Evolutionary conservation across 2,888 invertebrate genomes (phyloP), one percentile per base, ranked within the genome.

Genomic region (Alsophila aescularia): DNA sequence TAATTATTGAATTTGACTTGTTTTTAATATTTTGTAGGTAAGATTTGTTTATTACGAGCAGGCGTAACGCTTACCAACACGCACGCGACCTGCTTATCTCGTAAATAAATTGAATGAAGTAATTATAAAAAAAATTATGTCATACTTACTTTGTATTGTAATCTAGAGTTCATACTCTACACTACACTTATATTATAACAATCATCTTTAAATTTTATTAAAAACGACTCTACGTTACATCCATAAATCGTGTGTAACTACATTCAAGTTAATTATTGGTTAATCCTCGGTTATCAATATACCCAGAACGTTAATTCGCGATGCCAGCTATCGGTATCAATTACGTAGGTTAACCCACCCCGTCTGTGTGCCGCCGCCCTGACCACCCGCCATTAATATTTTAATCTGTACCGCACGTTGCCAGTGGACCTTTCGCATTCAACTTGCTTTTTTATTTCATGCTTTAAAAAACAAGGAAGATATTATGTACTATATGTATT

Each of bases 341-440:
- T 75, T 75, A 75, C 70, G 64, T 62, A 58, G 45, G 52, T 54
- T 60, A 56, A 53, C 58, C 58, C 49, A 55, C 61, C 71, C 62
- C 66, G 58, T 13, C 66, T 62, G 66, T 62, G 70, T 69, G 67
- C 69, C 66, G 65, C 70, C 72, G 69, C 72, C 71, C 73, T 72
- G 70, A 70, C 69, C 69, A 60, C 58, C 67, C 67, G 36, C 57
- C 69, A 67, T 70, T 70, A 69, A 72, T 77, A 73, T 73, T 76
- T 73, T 73, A 70, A 73, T 67, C 69, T 69, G 58, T 57, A 57
- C 59, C 67, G 52, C 70, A 66, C 42, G 36, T 34, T 40, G 31
- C 13, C 41, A 35, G 35, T 43, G 37, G 42, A 47, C 42, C 37
- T 37, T 39, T 43, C 18, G 12, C 44, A 15, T 39, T 14, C 9